Conservation (phyloP, 1,140 invertebrate species). For the Drosophila hydei region DNA sequence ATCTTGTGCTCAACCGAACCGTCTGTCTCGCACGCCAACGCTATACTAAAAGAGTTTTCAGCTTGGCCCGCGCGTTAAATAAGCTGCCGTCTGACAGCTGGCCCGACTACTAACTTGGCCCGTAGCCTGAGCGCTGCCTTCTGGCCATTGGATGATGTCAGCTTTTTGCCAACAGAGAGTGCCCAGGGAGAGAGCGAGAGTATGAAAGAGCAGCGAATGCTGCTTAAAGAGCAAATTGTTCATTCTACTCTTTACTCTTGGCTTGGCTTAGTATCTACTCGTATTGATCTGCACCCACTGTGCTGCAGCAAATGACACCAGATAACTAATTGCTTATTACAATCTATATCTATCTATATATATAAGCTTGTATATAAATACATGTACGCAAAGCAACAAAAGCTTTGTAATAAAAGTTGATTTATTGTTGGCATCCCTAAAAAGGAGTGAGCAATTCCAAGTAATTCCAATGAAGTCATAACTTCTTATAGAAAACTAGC, state of each 20-base stretch:
- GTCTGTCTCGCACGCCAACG: conserved; percentile 77
- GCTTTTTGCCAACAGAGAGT: conserved; percentile 29
- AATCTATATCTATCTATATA: neutral
- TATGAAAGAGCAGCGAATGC: conserved; percentile 16
- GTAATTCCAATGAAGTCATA: conserved; percentile 35
- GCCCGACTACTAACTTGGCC: conserved; percentile 39
- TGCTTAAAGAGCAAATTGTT: conserved; percentile 13
- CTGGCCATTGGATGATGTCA: conserved; percentile 65
- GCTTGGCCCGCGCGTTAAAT: conserved; percentile 71
- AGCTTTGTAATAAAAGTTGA: conserved; percentile 64
- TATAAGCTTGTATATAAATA: conserved; percentile 2
- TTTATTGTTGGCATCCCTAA: conserved; percentile 62
- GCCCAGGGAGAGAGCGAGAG: neutral
- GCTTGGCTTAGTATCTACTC: conserved; percentile 6
- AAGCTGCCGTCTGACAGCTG: conserved; percentile 63
- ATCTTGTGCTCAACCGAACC: conserved; percentile 69
- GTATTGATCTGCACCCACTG: conserved; percentile 44
- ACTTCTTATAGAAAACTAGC: conserved; percentile 2
- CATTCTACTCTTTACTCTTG: conserved; percentile 5
- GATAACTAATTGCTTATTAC: conserved; percentile 48
- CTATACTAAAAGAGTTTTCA: conserved; percentile 80
- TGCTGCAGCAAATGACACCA: conserved; percentile 31
- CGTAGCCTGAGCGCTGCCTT: conserved; percentile 26
- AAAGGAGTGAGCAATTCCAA: conserved; percentile 48
- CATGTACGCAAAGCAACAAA: conserved; percentile 30